Conservation (phyloP, 2,113 vertebrate genomes). For the Copsychus sechellarum region DNA sequence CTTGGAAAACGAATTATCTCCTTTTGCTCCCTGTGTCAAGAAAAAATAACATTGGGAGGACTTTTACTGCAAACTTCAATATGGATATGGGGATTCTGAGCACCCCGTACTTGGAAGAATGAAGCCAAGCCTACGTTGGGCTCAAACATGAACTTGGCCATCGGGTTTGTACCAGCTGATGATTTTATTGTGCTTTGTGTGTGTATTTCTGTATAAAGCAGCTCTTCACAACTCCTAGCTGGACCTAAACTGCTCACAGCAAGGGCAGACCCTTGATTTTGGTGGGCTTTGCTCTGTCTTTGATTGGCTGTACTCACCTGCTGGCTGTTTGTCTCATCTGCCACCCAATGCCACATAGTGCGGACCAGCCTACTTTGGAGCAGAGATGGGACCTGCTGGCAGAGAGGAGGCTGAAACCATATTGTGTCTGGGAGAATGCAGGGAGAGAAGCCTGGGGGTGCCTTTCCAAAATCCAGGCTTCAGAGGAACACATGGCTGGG, state of each 20-base stretch:
- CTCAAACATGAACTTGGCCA: neutral
- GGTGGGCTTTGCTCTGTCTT: neutral
- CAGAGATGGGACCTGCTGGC: neutral
- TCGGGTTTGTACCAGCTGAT: neutral
- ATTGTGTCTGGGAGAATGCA: neutral
- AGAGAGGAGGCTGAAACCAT: neutral
- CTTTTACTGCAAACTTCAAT: neutral
- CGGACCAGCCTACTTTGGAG: too few species aligned
- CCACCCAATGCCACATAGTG: fast-evolving
- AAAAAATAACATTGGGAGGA: neutral
- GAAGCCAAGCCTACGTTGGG: neutral
- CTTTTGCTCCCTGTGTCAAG: neutral
- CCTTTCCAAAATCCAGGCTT: conserved; percentile 5
- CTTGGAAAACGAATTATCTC: neutral
- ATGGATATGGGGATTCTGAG: neutral
- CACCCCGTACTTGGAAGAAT: neutral
- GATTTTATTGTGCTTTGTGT: conserved; percentile 28
- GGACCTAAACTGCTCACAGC: neutral
- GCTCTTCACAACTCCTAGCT: neutral
- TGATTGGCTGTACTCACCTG: neutral
- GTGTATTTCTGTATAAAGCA: neutral
- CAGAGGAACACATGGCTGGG: neutral
- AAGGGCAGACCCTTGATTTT: neutral
- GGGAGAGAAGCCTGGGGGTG: neutral
- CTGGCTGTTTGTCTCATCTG: neutral